Conservation (phyloP, 2,113 vertebrate genomes). For the Aptenodytes forsteri region DNA sequence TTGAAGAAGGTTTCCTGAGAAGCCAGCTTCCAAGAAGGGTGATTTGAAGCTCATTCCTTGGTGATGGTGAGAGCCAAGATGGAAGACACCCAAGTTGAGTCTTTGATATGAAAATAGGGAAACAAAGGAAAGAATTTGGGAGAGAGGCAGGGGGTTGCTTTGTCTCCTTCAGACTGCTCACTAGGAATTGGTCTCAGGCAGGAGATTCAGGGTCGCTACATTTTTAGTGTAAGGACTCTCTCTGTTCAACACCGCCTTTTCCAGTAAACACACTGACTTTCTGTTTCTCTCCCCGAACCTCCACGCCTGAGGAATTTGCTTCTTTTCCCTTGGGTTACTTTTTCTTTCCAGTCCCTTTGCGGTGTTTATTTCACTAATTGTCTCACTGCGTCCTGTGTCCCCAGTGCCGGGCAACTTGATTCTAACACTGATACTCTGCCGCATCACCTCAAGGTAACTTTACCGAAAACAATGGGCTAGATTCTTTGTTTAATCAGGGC, state of each 20-base stretch:
- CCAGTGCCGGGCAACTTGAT: neutral
- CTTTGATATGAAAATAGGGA: slow-evolving; percentile 26
- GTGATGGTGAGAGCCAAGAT: neutral
- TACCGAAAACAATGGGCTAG: neutral
- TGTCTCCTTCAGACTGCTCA: neutral
- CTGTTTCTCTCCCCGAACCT: neutral
- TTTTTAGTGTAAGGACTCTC: neutral
- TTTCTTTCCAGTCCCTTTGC: neutral
- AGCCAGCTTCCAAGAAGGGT: neutral
- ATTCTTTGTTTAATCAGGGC: neutral
- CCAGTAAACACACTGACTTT: neutral
- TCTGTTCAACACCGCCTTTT: neutral
- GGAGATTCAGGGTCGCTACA: neutral
- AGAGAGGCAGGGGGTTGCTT: neutral
- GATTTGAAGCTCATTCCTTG: neutral
- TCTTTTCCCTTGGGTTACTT: neutral
- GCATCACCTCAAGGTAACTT: neutral
- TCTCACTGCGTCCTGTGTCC: neutral
- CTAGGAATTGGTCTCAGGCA: neutral
- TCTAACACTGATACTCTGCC: neutral
- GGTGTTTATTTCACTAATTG: neutral
- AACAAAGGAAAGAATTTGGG: neutral
- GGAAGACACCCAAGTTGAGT: neutral
- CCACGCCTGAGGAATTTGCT: neutral
- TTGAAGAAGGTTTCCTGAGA: neutral